Evolutionary conservation across 2,797 vertebrate genomes (phyloP), one percentile per base, ranked within the genome.

Genomic region (Hypotaenidia philippensis): DNA sequence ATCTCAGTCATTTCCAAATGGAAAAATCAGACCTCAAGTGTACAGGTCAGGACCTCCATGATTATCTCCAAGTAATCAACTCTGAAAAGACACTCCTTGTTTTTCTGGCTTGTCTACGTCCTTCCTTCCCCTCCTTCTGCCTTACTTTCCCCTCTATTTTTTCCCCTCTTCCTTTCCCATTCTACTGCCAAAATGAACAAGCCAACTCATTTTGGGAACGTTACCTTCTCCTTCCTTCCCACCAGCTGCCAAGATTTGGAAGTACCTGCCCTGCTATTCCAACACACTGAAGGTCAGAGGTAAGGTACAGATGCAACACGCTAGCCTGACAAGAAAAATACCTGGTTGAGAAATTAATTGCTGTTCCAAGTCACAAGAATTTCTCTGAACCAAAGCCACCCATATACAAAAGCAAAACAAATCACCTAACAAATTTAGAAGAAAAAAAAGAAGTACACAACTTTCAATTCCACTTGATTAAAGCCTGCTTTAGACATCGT

Each of bases 41-140:
- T 6, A 80, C 49, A 53, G 21, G 52, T 63, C 85, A 87, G 47
- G 80, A 83, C 77, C 59, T 38, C 16, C 55, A 83, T 15, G 21
- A 83, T 38, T 63, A 90, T 66, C 70, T 74, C 44, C 26, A 83
- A 34, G 50, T 41, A 89, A 77, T 70, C 52, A 89, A 87, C 68
- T 86, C 90, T 23, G 15, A 86, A 78, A 94, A 76, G 75, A 56
- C 92, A 74, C 64, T 93, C 92, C 89, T 87, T 83, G 74, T 89
- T 95, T 89, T 90, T 49, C 89, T 87, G 34, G 50, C 70, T 87
- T 52, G 55, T 47, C 71, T 56, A 29, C 0, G 0, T 52, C 63
- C 36, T 82, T 70, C 26, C 60, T 45, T 78, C 59, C 31, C 36
- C 47, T 10, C 1, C 13, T 69, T 81, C 31, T 63, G 38, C 71